Conservation (phyloP, 2,888 invertebrate genomes). For the Ceriagrion tenellum region DNA sequence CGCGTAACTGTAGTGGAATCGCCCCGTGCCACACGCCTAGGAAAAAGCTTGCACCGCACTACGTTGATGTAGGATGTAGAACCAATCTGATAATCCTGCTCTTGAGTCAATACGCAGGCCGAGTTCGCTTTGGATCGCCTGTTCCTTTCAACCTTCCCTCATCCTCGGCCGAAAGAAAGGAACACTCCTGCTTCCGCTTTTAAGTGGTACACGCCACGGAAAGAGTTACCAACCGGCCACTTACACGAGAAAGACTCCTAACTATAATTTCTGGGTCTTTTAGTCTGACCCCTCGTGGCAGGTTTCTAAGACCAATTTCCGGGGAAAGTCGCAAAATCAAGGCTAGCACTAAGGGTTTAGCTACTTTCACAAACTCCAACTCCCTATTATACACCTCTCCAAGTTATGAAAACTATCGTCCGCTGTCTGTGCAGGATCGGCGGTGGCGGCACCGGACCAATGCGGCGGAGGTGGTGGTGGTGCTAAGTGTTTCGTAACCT, state of each 20-base stretch:
- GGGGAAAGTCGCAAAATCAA: constrained; percentile 35
- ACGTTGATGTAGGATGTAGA: no score
- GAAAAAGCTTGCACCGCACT: no score
- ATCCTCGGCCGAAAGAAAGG: neutral
- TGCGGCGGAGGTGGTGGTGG: neutral
- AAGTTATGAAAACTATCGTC: constrained; percentile 16
- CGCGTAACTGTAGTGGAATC: no score
- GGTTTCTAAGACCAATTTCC: constrained; percentile 29
- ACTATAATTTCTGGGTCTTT: neutral
- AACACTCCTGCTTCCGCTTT: neutral
- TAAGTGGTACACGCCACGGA: neutral
- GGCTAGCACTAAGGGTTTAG: neutral
- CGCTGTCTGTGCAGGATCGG: neutral
- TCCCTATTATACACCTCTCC: neutral
- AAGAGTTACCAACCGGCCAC: neutral
- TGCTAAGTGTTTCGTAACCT: neutral
- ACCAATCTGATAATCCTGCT: no score
- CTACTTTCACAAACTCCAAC: constrained; percentile 44
- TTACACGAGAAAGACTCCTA: neutral
- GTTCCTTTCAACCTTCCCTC: neutral
- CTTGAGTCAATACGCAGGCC: neutral
- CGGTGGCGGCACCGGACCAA: neutral
- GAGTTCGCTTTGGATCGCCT: neutral
- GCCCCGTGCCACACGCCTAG: no score
- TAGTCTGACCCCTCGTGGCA: neutral